Evolutionary conservation across 92 coral and sea anemone genomes (phyloP), one percentile per base, ranked within the genome.

Genomic region (Metridium senile): DNA sequence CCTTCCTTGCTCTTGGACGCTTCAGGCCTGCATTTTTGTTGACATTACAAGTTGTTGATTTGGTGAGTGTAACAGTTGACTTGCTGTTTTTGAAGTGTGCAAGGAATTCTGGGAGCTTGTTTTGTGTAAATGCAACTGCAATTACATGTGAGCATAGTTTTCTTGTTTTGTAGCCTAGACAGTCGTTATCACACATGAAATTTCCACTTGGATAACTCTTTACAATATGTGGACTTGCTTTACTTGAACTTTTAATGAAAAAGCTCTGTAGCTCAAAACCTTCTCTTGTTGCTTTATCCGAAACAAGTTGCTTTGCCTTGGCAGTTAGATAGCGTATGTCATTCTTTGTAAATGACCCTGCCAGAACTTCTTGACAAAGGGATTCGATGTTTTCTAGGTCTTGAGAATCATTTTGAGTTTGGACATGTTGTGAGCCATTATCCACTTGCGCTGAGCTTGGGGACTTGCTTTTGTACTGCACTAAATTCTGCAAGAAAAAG

Each of bases 111-210:
- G 49, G 19, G 22, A 80, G 54, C 33, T 63, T 80, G 19, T 59
- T 69, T 57, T 75, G 27, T 31, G 28, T 62, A 49, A 68, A 68
- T 18, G 87, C 87, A 26, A 83, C 87, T 83, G 82, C 58, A 54
- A 76, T 30, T 0, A 65, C 81, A 56, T 83, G 87, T 43, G 81
- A 67, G 39, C 87, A 81, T 22, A 81, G 47, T 65, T 81, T 81
- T 51, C 87, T 82, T 0, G 87, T 26, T 26, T 82, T 82, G 81
- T 74, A 74, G 64, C 81, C 87, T 11, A 82, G 66, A 58, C 87
- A 83, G 45, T 69, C 70, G n/a, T 27, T 83, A 33, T 83, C 87
- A 62, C 87, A 83, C 9, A 35, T 27, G 61, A 75, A 76, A 71
- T 67, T 76, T 21, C 71, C 70, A 72, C 45, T 76, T 17, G 72